phyloP scores from a whole-genome alignment of 35 echinoderm and acorn worm genomes.

The Heliocidaris erythrogramma region DNA sequence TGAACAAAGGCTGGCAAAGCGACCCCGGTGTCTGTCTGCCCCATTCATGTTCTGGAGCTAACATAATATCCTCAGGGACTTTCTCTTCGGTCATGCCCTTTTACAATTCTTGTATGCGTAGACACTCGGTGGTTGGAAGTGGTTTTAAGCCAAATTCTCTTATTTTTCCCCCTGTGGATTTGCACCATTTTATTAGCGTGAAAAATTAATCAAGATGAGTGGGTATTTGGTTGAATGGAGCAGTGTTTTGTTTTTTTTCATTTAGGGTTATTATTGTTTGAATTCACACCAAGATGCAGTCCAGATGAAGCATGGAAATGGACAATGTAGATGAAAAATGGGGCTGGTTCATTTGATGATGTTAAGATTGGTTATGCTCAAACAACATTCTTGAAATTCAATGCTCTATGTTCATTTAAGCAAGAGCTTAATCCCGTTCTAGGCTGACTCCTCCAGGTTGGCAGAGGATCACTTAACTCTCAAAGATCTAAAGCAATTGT shows the following conservation, averaged over 20 bases:
- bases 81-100: not conserved
- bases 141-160: not conserved
- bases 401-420: not conserved
- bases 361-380: not conserved
- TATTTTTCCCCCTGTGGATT: not conserved
- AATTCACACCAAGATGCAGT: not conserved
- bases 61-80: not conserved
- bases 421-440: not conserved
- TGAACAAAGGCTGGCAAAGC: not conserved
- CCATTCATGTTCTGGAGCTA: not conserved
- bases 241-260: not conserved
- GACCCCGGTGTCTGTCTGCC: not conserved
- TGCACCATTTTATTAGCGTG: not conserved
- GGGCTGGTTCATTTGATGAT: not conserved
- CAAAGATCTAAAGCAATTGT: too few species aligned
- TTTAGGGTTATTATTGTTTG: not conserved
- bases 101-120: not conserved
- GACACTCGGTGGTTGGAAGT: not conserved
- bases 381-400: not conserved
- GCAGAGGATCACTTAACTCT: too few species aligned
- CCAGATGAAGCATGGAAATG: not conserved
- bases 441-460: too few species aligned
- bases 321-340: not conserved
- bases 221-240: not conserved
- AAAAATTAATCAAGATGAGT: not conserved